A percentile compares a stretch with the other conserved stretches of the same genome.
phyloP scores from a whole-genome alignment of 2,797 vertebrate species.

The Sebastes melanostomus region DNA sequence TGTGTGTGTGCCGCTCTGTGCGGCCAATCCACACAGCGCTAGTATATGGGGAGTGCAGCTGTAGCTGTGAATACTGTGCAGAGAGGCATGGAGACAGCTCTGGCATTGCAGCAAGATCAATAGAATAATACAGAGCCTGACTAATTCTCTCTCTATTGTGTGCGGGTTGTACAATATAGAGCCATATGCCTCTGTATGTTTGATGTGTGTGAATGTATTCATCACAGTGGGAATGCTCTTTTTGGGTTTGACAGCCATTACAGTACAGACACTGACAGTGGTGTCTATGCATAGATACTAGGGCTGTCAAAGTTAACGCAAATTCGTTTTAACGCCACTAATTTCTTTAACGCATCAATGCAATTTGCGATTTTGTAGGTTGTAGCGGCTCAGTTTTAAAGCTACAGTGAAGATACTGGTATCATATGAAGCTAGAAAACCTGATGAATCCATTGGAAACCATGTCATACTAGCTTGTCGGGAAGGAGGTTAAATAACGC shows the following conservation, averaged over 20 bases:
- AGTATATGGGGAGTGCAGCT: conserved; percentile 1
- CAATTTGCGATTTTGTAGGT: no score
- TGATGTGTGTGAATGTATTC: conserved; percentile 19
- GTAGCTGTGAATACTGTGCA: conserved; percentile 45
- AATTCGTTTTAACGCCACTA: no score
- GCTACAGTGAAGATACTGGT: no score
- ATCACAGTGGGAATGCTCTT: conserved; percentile 11
- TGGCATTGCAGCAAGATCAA: conserved; percentile 60
- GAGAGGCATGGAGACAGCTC: conserved; percentile 30
- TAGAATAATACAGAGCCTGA: conserved; percentile 44
- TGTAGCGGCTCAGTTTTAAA: no score
- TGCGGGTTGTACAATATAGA: conserved; percentile 23
- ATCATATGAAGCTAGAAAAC: no score
- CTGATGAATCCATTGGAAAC: no score
- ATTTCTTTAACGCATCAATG: no score
- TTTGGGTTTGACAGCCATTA: background rate
- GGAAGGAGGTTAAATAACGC: no score
- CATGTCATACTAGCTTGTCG: no score
- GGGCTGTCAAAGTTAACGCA: no score
- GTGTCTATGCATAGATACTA: background rate
- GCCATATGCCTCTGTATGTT: conserved; percentile 2
- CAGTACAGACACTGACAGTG: background rate
- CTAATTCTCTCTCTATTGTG: conserved; percentile 42
- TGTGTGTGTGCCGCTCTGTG: conserved; percentile 16
- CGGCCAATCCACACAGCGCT: conserved; percentile 13